Evolutionary conservation across 1,140 invertebrate genomes (phyloP).

Genomic region (Leucophenga varia): DNA sequence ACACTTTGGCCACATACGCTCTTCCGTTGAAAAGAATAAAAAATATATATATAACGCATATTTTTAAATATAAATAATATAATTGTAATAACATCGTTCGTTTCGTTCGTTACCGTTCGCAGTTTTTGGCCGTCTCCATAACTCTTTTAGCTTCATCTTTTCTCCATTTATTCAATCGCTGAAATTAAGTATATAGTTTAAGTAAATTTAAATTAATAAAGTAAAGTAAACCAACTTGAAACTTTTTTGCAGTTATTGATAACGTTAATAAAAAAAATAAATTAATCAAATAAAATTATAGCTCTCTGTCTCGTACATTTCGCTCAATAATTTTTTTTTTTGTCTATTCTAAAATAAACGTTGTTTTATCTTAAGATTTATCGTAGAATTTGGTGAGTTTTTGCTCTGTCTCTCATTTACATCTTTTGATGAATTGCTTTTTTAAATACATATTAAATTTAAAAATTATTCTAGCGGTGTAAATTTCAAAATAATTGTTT

Average conservation of each 20-base stretch:
- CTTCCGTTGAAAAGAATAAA: no score
- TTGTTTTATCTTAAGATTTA: slow-evolving; percentile 24
- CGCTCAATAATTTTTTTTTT: slow-evolving; percentile 47
- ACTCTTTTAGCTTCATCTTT: no score
- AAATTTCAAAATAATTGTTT: slow-evolving; percentile 26
- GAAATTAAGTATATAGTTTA: background rate
- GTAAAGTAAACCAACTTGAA: slow-evolving; percentile 33
- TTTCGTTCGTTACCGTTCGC: no score
- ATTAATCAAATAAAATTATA: no score
- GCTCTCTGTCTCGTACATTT: slow-evolving; percentile 17
- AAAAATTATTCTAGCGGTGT: slow-evolving; percentile 30
- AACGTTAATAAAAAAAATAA: no score
- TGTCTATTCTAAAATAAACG: slow-evolving; percentile 39
- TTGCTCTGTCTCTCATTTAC: slow-evolving; percentile 31
- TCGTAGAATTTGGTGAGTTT: slow-evolving; percentile 50
- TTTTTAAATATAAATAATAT: no score
- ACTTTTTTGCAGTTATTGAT: slow-evolving; percentile 33
- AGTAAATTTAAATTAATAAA: slow-evolving; percentile 14
- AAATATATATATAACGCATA: no score
- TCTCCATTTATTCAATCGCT: no score
- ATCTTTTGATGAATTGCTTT: slow-evolving; percentile 1
- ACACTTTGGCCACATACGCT: slow-evolving; percentile 32
- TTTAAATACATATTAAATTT: slow-evolving; percentile 32
- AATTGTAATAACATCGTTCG: no score
- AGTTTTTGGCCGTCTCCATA: no score